Evolutionary conservation across 2,113 vertebrate species (phyloP).

Genomic region (Rhinopomastus cyanomelas): DNA sequence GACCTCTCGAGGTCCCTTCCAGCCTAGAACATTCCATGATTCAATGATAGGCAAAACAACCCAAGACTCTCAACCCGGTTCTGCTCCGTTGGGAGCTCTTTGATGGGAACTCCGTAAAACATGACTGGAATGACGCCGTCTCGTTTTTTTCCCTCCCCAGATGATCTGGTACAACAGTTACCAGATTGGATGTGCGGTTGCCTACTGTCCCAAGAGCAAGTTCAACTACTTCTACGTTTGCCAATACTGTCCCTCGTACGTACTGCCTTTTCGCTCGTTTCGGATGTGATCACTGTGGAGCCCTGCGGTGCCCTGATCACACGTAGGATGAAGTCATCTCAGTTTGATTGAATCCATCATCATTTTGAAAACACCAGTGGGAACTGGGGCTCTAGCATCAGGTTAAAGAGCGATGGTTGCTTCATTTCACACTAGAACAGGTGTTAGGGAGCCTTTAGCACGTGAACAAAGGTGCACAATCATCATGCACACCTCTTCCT

Average conservation of each 20-base stretch:
- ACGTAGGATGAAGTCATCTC: not conserved
- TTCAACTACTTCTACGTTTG: conserved; percentile 74
- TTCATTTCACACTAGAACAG: not conserved
- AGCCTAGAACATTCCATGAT: too few relatives aligned
- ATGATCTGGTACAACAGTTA: conserved; percentile 54
- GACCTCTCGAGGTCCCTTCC: too few relatives aligned
- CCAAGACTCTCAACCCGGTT: not conserved
- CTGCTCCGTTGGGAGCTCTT: not conserved
- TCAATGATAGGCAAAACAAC: not conserved
- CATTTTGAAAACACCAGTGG: fast-evolving
- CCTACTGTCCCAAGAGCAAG: not conserved
- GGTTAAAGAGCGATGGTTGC: not conserved
- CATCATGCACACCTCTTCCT: too few relatives aligned
- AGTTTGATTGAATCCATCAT: not conserved
- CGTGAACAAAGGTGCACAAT: not conserved
- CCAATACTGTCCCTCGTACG: conserved; percentile 74
- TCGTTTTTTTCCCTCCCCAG: not conserved
- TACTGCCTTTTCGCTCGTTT: not conserved
- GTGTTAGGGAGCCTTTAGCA: not conserved
- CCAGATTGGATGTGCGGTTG: conserved; percentile 40
- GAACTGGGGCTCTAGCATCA: not conserved
- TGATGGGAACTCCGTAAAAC: not conserved
- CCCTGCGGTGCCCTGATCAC: not conserved
- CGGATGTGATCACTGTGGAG: fast-evolving
- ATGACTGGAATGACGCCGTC: not conserved